Conservation (phyloP, 2,113 vertebrate genomes). For the Sphyrna mokarran region DNA sequence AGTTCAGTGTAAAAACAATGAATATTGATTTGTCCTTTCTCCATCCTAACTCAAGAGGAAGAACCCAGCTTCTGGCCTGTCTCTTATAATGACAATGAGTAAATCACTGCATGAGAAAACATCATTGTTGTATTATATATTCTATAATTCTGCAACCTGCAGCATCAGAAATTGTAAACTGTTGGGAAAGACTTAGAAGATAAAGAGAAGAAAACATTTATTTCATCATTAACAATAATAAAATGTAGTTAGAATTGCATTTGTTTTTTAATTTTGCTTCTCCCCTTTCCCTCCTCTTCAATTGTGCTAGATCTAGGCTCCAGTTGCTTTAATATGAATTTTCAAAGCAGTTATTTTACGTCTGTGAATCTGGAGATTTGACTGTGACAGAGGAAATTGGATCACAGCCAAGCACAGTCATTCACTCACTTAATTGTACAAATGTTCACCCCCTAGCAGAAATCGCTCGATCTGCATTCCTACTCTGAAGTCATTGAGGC, state of each 20-base stretch:
- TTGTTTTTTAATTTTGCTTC: neutral
- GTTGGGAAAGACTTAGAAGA: neutral
- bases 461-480: neutral
- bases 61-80: neutral
- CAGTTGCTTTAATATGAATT: neutral
- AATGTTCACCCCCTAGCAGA: neutral
- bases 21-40: neutral
- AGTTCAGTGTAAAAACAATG: neutral
- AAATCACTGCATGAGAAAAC: neutral
- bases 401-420: neutral
- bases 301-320: neutral
- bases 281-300: neutral
- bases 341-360: neutral
- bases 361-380: neutral
- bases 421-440: neutral
- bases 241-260: neutral
- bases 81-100: too few species aligned
- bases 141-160: neutral
- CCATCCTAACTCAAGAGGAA: neutral
- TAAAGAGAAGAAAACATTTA: neutral
- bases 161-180: neutral
- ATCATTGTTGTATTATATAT: neutral
- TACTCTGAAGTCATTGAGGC: neutral
- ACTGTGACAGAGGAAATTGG: neutral
- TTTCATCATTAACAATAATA: too few species aligned